Evolutionary conservation across 1,140 invertebrate species (phyloP).

Genomic region (Agrypnia vestita): DNA sequence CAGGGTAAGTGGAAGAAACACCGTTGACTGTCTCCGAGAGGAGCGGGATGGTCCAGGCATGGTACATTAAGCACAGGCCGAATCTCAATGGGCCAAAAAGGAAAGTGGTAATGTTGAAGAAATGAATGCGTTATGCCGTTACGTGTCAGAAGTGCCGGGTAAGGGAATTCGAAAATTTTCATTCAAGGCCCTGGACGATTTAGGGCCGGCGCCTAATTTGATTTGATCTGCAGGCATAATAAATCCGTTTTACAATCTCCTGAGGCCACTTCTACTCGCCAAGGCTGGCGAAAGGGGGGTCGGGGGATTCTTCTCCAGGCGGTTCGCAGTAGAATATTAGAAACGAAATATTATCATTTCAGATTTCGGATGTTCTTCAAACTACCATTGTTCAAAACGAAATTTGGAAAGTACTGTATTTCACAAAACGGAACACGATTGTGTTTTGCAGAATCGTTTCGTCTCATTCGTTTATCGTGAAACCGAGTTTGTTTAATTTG

Average conservation of each 20-base stretch:
- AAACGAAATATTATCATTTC: slow-evolving; percentile 13
- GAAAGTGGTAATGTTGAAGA: too few relatives aligned
- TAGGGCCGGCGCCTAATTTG: slow-evolving; percentile 21
- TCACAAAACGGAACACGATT: too few relatives aligned
- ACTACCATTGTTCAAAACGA: neutral
- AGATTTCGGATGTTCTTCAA: neutral
- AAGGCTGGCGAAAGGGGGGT: neutral
- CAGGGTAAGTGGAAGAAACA: too few relatives aligned
- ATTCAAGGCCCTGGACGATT: neutral
- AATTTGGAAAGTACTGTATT: neutral
- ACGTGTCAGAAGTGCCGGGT: too few relatives aligned
- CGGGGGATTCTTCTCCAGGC: neutral
- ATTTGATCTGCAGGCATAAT: slow-evolving; percentile 30
- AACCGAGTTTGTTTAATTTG: too few relatives aligned
- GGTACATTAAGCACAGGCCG: too few relatives aligned
- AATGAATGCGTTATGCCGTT: neutral
- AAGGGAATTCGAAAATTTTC: neutral
- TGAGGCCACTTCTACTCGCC: neutral
- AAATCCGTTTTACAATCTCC: slow-evolving; percentile 24
- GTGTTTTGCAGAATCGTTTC: too few relatives aligned
- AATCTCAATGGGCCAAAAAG: too few relatives aligned
- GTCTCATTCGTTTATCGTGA: too few relatives aligned
- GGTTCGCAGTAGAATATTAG: neutral
- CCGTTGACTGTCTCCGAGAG: too few relatives aligned
- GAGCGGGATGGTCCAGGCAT: too few relatives aligned